phyloP scores from a whole-genome alignment of 2,113 vertebrate genomes.

The Kryptolebias marmoratus region DNA sequence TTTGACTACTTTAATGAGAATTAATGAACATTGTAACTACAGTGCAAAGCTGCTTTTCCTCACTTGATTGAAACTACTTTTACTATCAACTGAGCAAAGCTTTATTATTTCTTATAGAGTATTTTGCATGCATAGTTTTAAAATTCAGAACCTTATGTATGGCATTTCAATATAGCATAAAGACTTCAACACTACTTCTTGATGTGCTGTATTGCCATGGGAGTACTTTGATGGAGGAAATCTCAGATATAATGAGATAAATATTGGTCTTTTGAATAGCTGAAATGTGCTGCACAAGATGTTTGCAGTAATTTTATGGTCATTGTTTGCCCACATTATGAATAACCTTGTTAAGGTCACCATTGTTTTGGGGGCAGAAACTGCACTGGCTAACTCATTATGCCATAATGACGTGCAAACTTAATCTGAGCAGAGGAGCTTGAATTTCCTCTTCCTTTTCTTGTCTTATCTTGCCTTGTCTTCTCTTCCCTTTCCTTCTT shows the following conservation, averaged over 20 bases:
- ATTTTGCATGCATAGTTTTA: neutral
- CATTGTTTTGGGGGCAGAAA: conserved; percentile 12
- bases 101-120: neutral
- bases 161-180: conserved; percentile 1
- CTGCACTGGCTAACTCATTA: conserved; percentile 11
- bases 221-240: conserved; percentile 1
- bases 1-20: neutral
- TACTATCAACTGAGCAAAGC: neutral
- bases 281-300: conserved; percentile 51
- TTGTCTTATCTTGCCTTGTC: conserved; percentile 10
- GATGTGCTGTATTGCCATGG: neutral
- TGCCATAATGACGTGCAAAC: conserved; percentile 49
- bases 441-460: conserved; percentile 4
- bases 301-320: conserved; percentile 62
- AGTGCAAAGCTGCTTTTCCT: neutral
- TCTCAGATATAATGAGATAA: conserved; percentile 59
- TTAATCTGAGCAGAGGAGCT: conserved; percentile 5
- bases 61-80: neutral
- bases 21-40: neutral
- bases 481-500: conserved; percentile 2
- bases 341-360: conserved; percentile 51
- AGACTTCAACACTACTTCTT: neutral
- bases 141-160: neutral
- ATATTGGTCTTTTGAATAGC: conserved; percentile 65
- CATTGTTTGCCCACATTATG: conserved; percentile 63